Base-by-base conservation (phyloP, 2,888 invertebrate species). In the Xanthia togata region DNA sequence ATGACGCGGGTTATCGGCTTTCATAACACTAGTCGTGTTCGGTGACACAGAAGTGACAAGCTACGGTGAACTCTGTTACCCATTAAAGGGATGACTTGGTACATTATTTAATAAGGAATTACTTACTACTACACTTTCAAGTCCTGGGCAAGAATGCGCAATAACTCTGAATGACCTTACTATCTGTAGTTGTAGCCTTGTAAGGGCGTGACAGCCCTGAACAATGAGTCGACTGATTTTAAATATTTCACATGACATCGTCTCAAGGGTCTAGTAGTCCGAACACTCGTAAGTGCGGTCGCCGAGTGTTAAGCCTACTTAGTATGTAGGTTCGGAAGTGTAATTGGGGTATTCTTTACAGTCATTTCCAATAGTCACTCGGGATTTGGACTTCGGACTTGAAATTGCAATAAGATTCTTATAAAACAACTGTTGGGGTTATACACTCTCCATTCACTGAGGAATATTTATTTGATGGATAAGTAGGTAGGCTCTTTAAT, bases 1-100 rank as follows among this genome's bases (percentile, higher is more conserved):
- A 38, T 44, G 72, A 72, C 41, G 70, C 72, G 55, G n/a, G 69
- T n/a, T 65, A 47, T 55, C 77, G 50, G 17, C 31, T 26, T 35
- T 50, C 50, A 41, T 55, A 71, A 63, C 68, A 63, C 57, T 62
- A 50, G 62, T 26, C 20, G n/a, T 64, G 63, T 64, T 31, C 63
- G 59, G 41, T 60, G 77, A 78, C 64, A 53, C 35, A 50, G 65
- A 65, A 76, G 41, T 53, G 67, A 76, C 67, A n/a, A 35, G 53
- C 68, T 55, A 26, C 63, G 55, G 14, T 47, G 9, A 76, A 64
- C 63, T 74, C 8, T 74, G 63, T 73, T 35, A 23, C 35, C 35
- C 55, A 47, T 73, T 38, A 74, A 0, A 31, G 74, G 44, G 44
- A 63, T 73, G 75, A 63, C 44, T 41, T 6, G 47, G 35, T 55